These are phyloP conservation scores for Mercenaria mercenaria DNA, from an alignment of 1,140 invertebrate species.

Conservation along the genomic window DNA sequence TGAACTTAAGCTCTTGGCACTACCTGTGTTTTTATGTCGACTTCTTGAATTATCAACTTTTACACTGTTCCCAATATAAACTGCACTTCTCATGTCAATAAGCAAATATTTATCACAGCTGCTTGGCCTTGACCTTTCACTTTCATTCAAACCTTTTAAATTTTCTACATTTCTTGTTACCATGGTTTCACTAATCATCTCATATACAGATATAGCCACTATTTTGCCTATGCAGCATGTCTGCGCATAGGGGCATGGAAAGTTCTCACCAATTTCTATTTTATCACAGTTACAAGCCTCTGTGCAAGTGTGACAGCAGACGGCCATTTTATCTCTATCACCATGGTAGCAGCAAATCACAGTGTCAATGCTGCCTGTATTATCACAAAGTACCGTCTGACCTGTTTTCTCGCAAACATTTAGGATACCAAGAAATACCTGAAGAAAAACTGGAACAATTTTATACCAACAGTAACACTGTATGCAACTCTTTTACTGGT, in stretches of 20 bases:
- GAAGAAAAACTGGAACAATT: neutral
- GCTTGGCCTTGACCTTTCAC: neutral
- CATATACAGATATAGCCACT: neutral
- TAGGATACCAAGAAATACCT: conserved; percentile 29
- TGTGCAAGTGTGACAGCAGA: neutral
- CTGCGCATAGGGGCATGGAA: conserved; percentile 43
- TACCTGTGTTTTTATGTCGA: too few species aligned
- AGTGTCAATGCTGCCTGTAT: conserved; percentile 14
- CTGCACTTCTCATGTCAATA: conserved; percentile 10
- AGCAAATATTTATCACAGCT: conserved; percentile 22
- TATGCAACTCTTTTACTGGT: too few species aligned
- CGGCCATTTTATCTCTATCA: neutral
- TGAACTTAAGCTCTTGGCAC: too few species aligned
- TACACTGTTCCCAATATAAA: neutral
- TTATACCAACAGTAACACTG: too few species aligned
- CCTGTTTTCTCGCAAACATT: neutral
- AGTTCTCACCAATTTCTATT: neutral
- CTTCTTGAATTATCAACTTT: too few species aligned
- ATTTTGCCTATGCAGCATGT: conserved; percentile 46
- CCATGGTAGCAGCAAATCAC: conserved; percentile 47
- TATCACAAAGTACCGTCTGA: conserved; percentile 21
- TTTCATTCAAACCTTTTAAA: neutral
- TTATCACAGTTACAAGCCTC: conserved; percentile 6
- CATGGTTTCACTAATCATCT: conserved; percentile 19
- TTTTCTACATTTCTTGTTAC: neutral